Percentiles rank a stretch among this genome's conserved stretches.
Evolutionary conservation across 2,888 invertebrate species (phyloP).

Genomic region (Lasiommata megera): DNA sequence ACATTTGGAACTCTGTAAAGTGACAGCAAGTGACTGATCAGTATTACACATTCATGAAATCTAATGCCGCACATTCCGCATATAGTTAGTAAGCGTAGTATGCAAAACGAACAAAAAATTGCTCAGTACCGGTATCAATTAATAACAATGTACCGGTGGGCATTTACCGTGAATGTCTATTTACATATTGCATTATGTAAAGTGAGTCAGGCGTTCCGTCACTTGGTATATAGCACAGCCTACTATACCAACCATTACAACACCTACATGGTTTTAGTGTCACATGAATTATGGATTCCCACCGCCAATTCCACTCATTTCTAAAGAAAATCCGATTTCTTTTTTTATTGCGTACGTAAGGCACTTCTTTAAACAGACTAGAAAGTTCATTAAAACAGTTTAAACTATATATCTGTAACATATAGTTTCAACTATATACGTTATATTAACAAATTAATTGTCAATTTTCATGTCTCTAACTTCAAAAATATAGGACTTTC

Average conservation of each 20-base stretch:
- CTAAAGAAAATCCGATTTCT: not conserved
- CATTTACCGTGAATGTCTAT: conserved; percentile 21
- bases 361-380: too few relatives aligned
- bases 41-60: conserved; percentile 4
- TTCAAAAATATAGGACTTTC: too few relatives aligned
- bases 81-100: conserved; percentile 17
- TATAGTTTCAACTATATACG: too few relatives aligned
- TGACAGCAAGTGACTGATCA: too few relatives aligned
- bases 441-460: too few relatives aligned
- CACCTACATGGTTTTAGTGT: conserved; percentile 14
- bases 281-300: conserved; percentile 16
- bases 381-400: too few relatives aligned
- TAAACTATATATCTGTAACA: too few relatives aligned
- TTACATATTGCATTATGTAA: conserved; percentile 26
- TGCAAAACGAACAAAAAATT: conserved; percentile 14
- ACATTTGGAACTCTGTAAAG: too few relatives aligned
- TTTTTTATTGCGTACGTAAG: too few relatives aligned
- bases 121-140: conserved; percentile 15
- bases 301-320: conserved; percentile 3
- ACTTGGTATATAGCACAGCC: conserved; percentile 20
- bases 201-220: conserved; percentile 26
- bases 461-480: too few relatives aligned
- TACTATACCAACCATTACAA: conserved; percentile 13
- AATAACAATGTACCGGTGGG: conserved; percentile 18
- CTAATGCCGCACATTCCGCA: conserved; percentile 28